Evolutionary conservation across 2,888 invertebrate genomes (phyloP), one percentile per base, ranked within the genome.

Genomic region (Subacronicta megacephala): DNA sequence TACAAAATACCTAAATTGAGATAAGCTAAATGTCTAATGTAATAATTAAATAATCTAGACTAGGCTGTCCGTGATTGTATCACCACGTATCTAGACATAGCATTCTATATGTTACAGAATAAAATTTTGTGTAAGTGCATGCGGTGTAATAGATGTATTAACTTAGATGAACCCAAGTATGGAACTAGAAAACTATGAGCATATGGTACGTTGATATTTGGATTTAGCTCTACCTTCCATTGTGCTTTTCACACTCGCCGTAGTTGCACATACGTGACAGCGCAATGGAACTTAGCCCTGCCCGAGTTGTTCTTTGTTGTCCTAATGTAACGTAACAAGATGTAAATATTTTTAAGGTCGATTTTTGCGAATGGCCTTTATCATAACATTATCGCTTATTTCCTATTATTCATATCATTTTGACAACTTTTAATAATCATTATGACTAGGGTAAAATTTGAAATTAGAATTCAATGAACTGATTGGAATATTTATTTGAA

Each of bases 401-500:
- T 61, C 58, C 53, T 60, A 50, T 65, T 54, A 57, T 74, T 63
- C 56, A 54, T 75, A 66, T 75, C 33, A 55, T 72, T 54, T 57
- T 62, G 41, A 60, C 18, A 66, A 62, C 35, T 68, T 50, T 59
- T 16, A 40, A 58, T 63, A 60, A 53, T 62, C 56, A 44, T 55
- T 65, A 58, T 59, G 12, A 40, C 59, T 65, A 69, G 54, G 63
- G 58, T 74, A 46, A 61, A 60, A 46, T 61, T 59, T 63, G 37
- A 55, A 69, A 62, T 68, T 52, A 58, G 41, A 67, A 57, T 46
- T 71, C 71, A 66, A 56, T 53, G 66, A 72, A 74, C 68, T 70
- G 66, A 76, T 68, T 68, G 70, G 51, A 53, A 73, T 74, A 67
- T 72, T 76, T 75, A 65, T 76, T 78, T 74, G 52, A 67, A 52